Evolutionary conservation across 2,888 invertebrate species (phyloP).

Genomic region (Choreutis nemorana): DNA sequence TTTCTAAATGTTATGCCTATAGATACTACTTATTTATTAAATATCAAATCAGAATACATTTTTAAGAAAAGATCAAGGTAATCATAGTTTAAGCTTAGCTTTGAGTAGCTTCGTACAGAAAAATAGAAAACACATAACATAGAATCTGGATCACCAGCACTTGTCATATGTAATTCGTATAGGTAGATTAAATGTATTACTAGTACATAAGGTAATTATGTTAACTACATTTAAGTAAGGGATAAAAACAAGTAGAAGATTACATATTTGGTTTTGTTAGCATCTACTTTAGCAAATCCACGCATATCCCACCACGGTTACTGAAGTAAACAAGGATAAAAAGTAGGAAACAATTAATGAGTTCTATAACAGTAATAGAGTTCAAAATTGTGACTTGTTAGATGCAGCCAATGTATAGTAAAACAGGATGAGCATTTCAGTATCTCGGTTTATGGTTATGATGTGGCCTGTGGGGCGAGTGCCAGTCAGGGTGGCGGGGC

Average conservation of each 20-base stretch:
- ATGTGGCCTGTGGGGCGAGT: conserved; percentile 61
- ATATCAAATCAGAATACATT: conserved; percentile 15
- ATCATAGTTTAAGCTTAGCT: conserved; percentile 58
- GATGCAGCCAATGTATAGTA: no score
- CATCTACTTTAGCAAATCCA: no score
- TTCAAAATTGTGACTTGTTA: conserved; percentile 10
- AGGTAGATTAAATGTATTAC: no score
- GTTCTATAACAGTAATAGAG: conserved; percentile 12
- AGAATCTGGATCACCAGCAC: no score
- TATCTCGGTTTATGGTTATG: conserved; percentile 65
- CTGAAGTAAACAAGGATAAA: no score
- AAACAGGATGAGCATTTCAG: conserved; percentile 15
- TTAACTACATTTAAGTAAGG: no score
- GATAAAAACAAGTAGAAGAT: no score
- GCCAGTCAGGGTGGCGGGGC: conserved; percentile 65
- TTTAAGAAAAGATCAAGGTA: conserved; percentile 58
- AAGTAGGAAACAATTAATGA: conserved; percentile 13
- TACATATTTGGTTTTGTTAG: no score
- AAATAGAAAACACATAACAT: conserved; percentile 8
- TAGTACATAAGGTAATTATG: no score
- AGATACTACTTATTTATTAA: conserved; percentile 15
- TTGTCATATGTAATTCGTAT: no score
- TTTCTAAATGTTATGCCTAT: conserved; percentile 16
- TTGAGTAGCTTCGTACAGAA: no score
- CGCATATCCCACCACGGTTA: no score